Percentiles rank a stretch among this genome's conserved stretches.
Conservation (phyloP, 1,140 invertebrate species). For the Aplysia californica region DNA sequence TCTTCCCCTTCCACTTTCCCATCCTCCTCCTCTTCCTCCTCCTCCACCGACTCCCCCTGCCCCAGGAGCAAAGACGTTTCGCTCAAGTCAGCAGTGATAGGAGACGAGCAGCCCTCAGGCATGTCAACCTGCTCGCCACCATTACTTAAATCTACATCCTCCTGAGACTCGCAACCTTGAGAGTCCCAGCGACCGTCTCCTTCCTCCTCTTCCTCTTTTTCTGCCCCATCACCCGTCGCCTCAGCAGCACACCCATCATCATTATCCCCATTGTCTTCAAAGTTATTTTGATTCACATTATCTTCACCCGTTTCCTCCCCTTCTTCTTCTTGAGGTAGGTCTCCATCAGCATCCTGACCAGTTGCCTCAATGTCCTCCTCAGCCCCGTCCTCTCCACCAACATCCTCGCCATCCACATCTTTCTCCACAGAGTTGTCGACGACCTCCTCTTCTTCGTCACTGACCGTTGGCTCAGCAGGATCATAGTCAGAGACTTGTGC, state of each 20-base stretch:
- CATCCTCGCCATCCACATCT: too few relatives aligned
- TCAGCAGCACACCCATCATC: not conserved
- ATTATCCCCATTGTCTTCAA: too few relatives aligned
- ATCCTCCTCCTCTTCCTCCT: not conserved
- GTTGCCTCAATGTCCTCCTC: too few relatives aligned
- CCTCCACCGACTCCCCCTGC: not conserved
- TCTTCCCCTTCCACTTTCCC: not conserved
- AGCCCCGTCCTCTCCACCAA: too few relatives aligned
- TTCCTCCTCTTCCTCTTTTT: not conserved
- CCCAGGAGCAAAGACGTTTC: not conserved
- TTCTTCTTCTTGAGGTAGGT: too few relatives aligned
- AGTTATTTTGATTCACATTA: too few relatives aligned
- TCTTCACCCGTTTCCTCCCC: too few relatives aligned
- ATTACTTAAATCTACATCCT: not conserved
- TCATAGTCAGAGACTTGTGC: constrained; percentile 1
- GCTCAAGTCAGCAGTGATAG: not conserved
- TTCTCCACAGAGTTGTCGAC: too few relatives aligned
- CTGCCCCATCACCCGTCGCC: not conserved
- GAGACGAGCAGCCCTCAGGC: too few relatives aligned
- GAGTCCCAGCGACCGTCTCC: constrained; percentile 17
- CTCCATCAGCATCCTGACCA: too few relatives aligned
- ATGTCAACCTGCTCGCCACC: not conserved
- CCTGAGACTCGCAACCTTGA: not conserved
- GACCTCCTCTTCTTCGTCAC: constrained; percentile 18
- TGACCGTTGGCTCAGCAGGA: constrained; percentile 21